phyloP scores from a whole-genome alignment of 2,797 vertebrate species.

The Morus bassanus region DNA sequence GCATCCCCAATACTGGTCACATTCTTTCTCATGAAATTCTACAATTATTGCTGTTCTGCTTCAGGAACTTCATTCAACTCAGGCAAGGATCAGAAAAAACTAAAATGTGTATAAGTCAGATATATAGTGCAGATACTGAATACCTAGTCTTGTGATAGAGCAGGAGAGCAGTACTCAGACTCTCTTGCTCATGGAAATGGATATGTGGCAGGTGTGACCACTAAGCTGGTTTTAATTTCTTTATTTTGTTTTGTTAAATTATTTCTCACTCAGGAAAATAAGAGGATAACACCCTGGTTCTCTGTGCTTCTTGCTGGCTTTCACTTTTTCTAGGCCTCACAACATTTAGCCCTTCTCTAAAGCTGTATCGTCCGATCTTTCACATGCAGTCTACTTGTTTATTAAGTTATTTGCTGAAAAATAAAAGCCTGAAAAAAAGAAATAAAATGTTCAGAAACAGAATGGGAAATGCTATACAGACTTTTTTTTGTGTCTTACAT shows the following conservation, averaged over 20 bases:
- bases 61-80: not conserved
- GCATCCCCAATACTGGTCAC: accelerated
- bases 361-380: not conserved
- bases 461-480: not conserved
- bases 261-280: not conserved
- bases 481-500: not conserved
- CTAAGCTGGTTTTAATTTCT: not conserved
- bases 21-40: not conserved
- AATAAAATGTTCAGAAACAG: not conserved
- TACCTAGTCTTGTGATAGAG: not conserved
- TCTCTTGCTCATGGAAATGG: not conserved
- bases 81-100: not conserved
- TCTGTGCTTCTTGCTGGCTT: not conserved
- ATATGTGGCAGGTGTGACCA: accelerated
- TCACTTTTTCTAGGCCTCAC: not conserved
- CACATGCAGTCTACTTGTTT: not conserved
- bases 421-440: not conserved
- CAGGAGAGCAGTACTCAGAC: not conserved
- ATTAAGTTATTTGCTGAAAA: not conserved
- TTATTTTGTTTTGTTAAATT: not conserved
- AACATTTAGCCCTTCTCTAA: not conserved
- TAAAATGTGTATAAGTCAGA: not conserved
- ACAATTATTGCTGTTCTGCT: not conserved
- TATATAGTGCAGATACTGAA: not conserved
- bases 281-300: not conserved